Percentiles rank a stretch among this genome's conserved stretches.
phyloP scores from a whole-genome alignment of 2,888 invertebrate genomes.

The Arge pagana region DNA sequence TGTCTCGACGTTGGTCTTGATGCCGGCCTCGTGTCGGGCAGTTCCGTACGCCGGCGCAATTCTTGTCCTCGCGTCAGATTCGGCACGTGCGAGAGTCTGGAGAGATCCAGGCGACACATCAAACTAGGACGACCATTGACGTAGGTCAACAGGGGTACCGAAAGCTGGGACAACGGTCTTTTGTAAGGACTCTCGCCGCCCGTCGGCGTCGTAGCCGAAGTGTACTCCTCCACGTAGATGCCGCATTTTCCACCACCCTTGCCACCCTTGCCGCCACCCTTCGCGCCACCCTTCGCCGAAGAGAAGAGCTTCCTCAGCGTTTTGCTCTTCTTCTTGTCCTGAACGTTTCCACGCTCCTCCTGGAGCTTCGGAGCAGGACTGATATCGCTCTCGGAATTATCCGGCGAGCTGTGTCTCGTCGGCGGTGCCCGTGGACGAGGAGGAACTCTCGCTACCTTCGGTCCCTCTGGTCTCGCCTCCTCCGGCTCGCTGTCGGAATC shows the following conservation, averaged over 20 bases:
- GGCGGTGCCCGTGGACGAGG: constrained; percentile 48
- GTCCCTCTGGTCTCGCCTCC: constrained; percentile 45
- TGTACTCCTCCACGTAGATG: constrained; percentile 55
- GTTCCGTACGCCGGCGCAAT: constrained; percentile 60
- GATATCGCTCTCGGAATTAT: constrained; percentile 55
- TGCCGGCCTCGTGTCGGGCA: constrained; percentile 60
- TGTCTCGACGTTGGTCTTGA: constrained; percentile 38
- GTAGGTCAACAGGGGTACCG: constrained; percentile 44
- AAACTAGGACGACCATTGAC: constrained; percentile 51
- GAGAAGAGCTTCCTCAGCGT: constrained; percentile 70
- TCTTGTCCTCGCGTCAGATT: constrained; percentile 57
- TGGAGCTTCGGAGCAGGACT: constrained; percentile 53
- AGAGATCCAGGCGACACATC: constrained; percentile 59
- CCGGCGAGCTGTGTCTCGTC: constrained; percentile 53
- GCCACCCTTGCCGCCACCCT: constrained; percentile 63
- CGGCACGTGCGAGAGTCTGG: constrained; percentile 51
- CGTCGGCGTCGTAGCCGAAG: constrained; percentile 50
- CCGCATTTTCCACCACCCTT: constrained; percentile 73
- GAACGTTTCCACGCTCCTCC: constrained; percentile 61
- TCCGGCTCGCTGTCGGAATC: constrained; percentile 54
- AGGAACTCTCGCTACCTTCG: constrained; percentile 32
- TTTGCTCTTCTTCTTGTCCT: constrained; percentile 74
- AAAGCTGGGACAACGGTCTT: constrained; percentile 46
- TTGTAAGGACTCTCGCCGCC: constrained; percentile 58
- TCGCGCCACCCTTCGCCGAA: constrained; percentile 57